Conservation (phyloP, 1,140 invertebrate genomes). For the Cydia amplana region DNA sequence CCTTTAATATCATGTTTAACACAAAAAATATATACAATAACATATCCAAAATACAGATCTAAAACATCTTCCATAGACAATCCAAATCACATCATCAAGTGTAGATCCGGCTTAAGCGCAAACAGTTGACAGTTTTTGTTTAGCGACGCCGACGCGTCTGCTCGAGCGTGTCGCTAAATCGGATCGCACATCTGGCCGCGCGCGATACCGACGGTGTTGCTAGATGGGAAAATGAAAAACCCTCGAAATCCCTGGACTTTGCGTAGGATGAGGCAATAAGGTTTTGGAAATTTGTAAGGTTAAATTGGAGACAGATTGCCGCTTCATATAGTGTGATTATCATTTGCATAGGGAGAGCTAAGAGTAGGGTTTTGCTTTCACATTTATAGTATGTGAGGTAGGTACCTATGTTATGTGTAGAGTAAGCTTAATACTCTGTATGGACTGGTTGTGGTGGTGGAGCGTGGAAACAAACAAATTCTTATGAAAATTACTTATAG, state of each 20-base stretch:
- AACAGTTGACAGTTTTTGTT: conserved; percentile 31
- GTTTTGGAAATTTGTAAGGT: not conserved
- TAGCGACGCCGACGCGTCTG: conserved; percentile 22
- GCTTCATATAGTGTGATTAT: too few relatives aligned
- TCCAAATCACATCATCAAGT: not conserved
- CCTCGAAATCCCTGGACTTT: not conserved
- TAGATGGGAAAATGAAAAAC: conserved; percentile 23
- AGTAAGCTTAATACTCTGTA: too few relatives aligned
- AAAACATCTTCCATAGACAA: not conserved
- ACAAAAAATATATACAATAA: not conserved
- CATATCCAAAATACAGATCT: not conserved
- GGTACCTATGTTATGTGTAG: too few relatives aligned
- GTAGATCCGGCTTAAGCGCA: not conserved
- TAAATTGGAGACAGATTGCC: not conserved
- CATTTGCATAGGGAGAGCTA: too few relatives aligned
- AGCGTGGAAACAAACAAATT: too few relatives aligned
- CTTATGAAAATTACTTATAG: too few relatives aligned
- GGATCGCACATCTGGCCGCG: conserved; percentile 39
- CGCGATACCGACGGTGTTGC: conserved; percentile 36
- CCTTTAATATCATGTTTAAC: not conserved
- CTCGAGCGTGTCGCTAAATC: conserved; percentile 37
- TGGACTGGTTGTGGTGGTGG: too few relatives aligned
- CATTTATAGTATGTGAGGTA: too few relatives aligned
- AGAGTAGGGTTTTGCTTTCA: too few relatives aligned
- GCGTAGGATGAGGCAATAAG: not conserved